These are phyloP conservation scores for Alviniconcha strummeri DNA, from an alignment of 2,888 invertebrate species.

Conservation along the genomic window DNA sequence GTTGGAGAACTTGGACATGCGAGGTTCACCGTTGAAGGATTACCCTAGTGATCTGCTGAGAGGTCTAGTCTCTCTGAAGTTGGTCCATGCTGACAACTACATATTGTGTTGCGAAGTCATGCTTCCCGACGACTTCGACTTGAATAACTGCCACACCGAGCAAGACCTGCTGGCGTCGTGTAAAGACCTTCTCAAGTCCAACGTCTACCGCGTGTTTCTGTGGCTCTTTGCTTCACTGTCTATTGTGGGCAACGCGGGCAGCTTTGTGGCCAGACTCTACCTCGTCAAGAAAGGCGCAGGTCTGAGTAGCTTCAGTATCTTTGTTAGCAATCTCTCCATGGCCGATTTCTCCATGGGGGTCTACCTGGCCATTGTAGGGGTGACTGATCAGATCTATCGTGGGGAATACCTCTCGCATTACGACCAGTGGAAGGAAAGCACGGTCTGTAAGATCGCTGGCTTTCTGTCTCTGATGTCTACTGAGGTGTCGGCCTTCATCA, in stretches of 20 bases:
- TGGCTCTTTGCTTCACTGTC: constrained; percentile 30
- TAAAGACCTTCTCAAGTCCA: constrained; percentile 21
- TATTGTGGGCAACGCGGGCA: constrained; percentile 23
- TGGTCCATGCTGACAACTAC: constrained; percentile 2
- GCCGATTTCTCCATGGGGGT: constrained; percentile 41
- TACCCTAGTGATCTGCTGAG: neutral
- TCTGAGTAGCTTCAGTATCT: constrained; percentile 27
- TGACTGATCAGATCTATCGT: constrained; percentile 50
- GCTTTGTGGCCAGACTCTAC: constrained; percentile 25
- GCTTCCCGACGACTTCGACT: constrained; percentile 7
- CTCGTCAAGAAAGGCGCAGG: neutral
- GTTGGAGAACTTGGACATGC: neutral
- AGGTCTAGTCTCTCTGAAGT: neutral
- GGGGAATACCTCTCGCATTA: constrained; percentile 52
- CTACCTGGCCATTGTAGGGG: constrained; percentile 50
- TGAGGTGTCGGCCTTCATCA: constrained; percentile 79
- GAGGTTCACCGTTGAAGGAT: neutral
- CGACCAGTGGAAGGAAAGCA: constrained; percentile 48
- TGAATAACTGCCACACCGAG: neutral
- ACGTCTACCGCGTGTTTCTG: constrained; percentile 19
- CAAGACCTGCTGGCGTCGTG: constrained; percentile 9
- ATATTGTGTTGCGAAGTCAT: constrained; percentile 20
- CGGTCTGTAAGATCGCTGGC: constrained; percentile 50
- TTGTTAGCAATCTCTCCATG: constrained; percentile 29
- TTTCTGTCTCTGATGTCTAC: constrained; percentile 73